A percentile compares a stretch with the other conserved stretches of the same genome.
Evolutionary conservation across 2,113 vertebrate species (phyloP).

Genomic region (Echinops telfairi): DNA sequence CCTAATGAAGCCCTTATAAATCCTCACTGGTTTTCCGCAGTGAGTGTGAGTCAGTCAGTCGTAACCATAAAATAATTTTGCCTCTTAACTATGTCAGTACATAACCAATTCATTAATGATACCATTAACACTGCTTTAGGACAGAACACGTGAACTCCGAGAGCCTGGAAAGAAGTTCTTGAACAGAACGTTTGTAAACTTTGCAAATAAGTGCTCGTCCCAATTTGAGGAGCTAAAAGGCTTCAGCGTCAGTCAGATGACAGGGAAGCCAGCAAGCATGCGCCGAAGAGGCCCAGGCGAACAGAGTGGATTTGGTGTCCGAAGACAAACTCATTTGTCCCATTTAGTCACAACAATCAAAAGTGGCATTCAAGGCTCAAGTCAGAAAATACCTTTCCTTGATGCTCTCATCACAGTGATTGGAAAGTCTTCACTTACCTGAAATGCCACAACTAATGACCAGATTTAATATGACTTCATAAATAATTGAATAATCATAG

Average conservation of each 20-base stretch:
- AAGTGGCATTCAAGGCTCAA: slow-evolving; percentile 70
- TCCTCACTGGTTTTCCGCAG: not conserved
- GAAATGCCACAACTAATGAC: slow-evolving; percentile 87
- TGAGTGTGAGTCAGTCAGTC: not conserved
- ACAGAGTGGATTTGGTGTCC: slow-evolving; percentile 51
- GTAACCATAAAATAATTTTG: slow-evolving; percentile 25
- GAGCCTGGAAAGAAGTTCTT: slow-evolving; percentile 17
- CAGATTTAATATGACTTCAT: slow-evolving; percentile 88
- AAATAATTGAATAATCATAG: slow-evolving; percentile 90
- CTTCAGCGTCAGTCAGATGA: not conserved
- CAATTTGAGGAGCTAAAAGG: slow-evolving; percentile 38
- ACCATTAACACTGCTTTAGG: slow-evolving; percentile 58
- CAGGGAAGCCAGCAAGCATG: slow-evolving; percentile 64
- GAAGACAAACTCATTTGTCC: slow-evolving; percentile 74
- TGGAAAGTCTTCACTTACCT: slow-evolving; percentile 81
- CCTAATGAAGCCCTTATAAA: not conserved
- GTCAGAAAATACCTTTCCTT: slow-evolving; percentile 70
- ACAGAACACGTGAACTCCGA: not conserved
- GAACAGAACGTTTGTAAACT: not conserved
- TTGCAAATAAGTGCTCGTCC: slow-evolving; percentile 53
- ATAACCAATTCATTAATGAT: slow-evolving; percentile 36
- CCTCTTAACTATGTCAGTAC: slow-evolving; percentile 54
- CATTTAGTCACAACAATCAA: slow-evolving; percentile 73
- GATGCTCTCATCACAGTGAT: slow-evolving; percentile 57
- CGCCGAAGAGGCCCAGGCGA: slow-evolving; percentile 54